Evolutionary conservation across 1,140 invertebrate species (phyloP), one percentile per base, ranked within the genome.

Genomic region (Heliconius melpomene): DNA sequence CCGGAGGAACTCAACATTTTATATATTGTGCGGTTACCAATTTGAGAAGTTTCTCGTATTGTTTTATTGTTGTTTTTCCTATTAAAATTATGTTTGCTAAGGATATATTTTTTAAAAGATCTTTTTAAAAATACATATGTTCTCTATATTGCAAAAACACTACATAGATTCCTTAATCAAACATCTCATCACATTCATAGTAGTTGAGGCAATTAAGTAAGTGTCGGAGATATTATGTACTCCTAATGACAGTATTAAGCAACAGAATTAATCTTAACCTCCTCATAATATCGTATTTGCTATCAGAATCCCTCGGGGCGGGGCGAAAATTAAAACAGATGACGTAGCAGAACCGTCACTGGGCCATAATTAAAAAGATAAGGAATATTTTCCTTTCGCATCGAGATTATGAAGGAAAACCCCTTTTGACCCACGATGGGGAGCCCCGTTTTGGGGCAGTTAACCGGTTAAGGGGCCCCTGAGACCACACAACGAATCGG

Each of bases 321-420:
- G 74, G 81, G 82, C 79, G 89, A 88, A 91, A 91, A 93, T 93
- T 92, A 92, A 92, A 92, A 92, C 91, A 90, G 91, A 93, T 91
- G 90, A 93, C 90, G 88, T 85, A 84, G 88, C 87, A 86, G 85
- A 90, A 90, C 89, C 84, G 84, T 87, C 85, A 85, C 84, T 82
- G 85, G 81, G 85, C 86, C 84, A 91, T 93, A 93, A 93, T 93
- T 93, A 93, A 93, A 93, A 93, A 93, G 92, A 93, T 93, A 93
- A 92, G 92, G 89, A 91, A 91, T 91, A 93, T 93, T 91, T 93
- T 93, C 91, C 87, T 91, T 88, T 88, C 86, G 78, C 79, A 84
- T 85, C 85, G 87, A 85, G 86, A 87, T 87, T 91, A 90, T 88
- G 87, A 89, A 87, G 88, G 86, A 90, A 90, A 88, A 88, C 86